Evolutionary conservation across 2,113 vertebrate genomes (phyloP).

Genomic region (Sturnus vulgaris): DNA sequence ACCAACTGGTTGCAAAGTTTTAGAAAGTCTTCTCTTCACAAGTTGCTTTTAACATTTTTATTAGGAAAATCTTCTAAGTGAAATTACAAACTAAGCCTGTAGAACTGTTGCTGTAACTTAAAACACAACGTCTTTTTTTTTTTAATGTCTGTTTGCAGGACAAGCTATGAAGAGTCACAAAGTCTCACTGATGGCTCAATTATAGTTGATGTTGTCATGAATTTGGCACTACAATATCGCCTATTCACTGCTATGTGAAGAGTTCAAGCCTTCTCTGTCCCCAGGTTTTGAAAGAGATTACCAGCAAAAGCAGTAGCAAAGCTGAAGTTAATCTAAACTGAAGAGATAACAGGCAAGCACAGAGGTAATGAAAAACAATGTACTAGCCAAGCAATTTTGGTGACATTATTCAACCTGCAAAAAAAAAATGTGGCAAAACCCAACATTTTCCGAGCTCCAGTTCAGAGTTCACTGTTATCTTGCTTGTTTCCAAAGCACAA

Average conservation of each 20-base stretch:
- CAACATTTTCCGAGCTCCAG: background rate
- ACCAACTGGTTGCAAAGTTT: background rate
- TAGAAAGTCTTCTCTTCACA: background rate
- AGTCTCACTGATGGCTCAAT: constrained; percentile 16
- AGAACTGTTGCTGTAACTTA: background rate
- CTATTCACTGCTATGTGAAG: background rate
- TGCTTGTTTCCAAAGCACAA: background rate
- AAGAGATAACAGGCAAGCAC: background rate
- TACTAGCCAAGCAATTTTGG: background rate
- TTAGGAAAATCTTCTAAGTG: background rate
- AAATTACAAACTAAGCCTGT: background rate
- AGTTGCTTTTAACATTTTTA: background rate
- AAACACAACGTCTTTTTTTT: background rate
- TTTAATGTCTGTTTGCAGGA: background rate
- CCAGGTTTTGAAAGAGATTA: background rate
- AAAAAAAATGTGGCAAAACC: background rate
- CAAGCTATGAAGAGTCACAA: constrained; percentile 3
- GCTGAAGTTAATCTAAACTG: background rate
- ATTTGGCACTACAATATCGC: background rate
- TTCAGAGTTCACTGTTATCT: background rate
- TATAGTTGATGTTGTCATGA: background rate
- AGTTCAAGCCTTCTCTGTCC: background rate
- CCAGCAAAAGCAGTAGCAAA: background rate
- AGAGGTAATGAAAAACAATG: background rate
- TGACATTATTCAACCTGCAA: background rate